Evolutionary conservation across 2,888 invertebrate species (phyloP), one percentile per base, ranked within the genome.

Genomic region (Euplexia lucipara): DNA sequence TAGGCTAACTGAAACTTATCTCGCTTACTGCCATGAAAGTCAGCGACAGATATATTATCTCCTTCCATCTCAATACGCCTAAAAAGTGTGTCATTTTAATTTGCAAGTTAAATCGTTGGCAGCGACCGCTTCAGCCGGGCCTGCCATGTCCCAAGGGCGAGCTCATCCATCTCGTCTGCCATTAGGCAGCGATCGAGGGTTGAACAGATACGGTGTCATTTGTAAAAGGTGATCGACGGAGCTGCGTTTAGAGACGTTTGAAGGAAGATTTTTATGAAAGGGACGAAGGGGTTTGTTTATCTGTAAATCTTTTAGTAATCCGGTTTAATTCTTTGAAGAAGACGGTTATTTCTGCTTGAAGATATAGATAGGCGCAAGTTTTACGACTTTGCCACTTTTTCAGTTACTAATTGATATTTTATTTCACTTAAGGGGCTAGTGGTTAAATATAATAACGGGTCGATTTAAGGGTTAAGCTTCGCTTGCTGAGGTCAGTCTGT

Each of bases 61-160:
- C 7, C 18, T 1, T 35, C 47, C 4, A n/a, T 42, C 41, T 41
- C 53, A 47, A 51, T 52, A 48, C 49, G 51, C 54, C 60, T 59
- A 4, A 62, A 63, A 72, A 69, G 45, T 63, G 63, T 63, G 64
- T 62, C 67, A 56, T 77, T 79, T 79, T 79, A 79, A 79, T 77
- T 79, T 79, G 71, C 77, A 79, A 79, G 77, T 71, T 64, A 77
- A 69, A 77, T 39, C 45, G 64, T 62, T 57, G 67, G 72, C 64
- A 58, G 34, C 35, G 59, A 75, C 20, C 58, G 52, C 47, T 42
- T 49, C 26, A 45, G 35, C 34, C 34, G 56, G 39, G 51, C 39
- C 60, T 68, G 78, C 63, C 72, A 39, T 16, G 51, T 68, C 81
- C 60, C 77, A 12, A 18, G 65, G 66, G 72, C 60, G 12, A 44